Conservation (phyloP, 1,140 invertebrate genomes). For the Trigoniulus corallinus region DNA sequence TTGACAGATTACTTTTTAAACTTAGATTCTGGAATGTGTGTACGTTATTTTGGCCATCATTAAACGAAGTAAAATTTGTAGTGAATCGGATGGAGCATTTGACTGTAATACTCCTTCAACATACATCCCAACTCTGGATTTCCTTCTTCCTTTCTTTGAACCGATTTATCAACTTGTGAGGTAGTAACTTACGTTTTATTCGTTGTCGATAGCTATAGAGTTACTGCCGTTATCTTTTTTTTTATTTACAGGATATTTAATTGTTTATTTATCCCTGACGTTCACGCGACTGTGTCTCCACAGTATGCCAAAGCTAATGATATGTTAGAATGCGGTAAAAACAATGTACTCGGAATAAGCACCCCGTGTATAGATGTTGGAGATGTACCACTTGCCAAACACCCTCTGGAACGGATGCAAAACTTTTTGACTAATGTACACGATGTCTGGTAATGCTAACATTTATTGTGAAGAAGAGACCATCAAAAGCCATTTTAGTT, state of each 20-base stretch:
- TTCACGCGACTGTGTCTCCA: constrained; percentile 35
- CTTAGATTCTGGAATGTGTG: constrained; percentile 45
- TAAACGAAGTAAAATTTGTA: constrained; percentile 69
- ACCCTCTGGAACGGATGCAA: constrained; percentile 60
- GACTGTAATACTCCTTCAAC: constrained; percentile 62
- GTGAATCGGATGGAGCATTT: constrained; percentile 49
- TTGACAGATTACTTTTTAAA: constrained; percentile 9
- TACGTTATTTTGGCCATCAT: constrained; percentile 61
- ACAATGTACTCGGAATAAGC: constrained; percentile 38
- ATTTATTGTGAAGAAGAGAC: not conserved
- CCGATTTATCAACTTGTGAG: constrained; percentile 48
- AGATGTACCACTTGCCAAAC: constrained; percentile 18
- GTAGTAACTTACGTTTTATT: no score
- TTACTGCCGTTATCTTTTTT: not conserved
- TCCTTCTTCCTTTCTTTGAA: constrained; percentile 58
- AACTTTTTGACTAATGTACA: constrained; percentile 49
- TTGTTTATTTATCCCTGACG: constrained; percentile 53
- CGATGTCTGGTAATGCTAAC: constrained; percentile 34
- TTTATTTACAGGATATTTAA: constrained; percentile 45
- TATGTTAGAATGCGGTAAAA: constrained; percentile 27
- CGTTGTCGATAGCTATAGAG: not conserved
- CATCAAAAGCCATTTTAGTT: not conserved
- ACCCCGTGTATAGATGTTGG: not conserved
- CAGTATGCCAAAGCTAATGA: constrained; percentile 48
- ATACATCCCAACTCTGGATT: constrained; percentile 61